These are phyloP conservation scores for Myopa testacea DNA, from an alignment of 2,888 invertebrate species.

Conservation along the genomic window DNA sequence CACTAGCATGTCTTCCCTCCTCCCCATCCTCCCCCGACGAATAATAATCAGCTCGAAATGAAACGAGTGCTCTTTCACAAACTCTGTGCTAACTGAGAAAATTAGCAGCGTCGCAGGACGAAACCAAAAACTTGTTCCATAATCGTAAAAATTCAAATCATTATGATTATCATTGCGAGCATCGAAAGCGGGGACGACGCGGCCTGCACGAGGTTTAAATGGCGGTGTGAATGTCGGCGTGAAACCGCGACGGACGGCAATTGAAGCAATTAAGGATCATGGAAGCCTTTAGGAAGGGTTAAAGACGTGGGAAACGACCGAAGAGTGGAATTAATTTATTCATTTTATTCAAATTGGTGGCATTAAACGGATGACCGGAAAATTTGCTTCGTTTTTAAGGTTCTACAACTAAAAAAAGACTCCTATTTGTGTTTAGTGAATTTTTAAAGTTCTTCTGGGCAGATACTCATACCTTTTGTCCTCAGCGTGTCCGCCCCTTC, in stretches of 20 bases:
- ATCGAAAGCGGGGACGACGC: not conserved
- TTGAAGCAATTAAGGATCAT: not conserved
- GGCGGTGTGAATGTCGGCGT: conserved; percentile 24
- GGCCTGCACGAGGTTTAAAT: no score
- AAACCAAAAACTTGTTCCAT: conserved; percentile 29
- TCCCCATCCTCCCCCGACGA: not conserved
- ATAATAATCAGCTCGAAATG: not conserved
- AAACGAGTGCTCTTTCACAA: not conserved
- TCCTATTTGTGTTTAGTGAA: no score
- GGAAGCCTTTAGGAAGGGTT: no score
- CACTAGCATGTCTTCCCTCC: not conserved
- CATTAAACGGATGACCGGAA: not conserved
- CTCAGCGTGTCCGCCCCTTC: not conserved
- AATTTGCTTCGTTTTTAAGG: not conserved
- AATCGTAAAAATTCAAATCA: conserved; percentile 36
- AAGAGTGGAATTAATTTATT: not conserved
- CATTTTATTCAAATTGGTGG: not conserved
- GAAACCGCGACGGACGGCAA: not conserved
- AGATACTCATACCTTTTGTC: no score
- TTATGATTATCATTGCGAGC: conserved; percentile 25
- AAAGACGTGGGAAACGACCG: not conserved
- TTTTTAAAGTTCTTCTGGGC: no score
- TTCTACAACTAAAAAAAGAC: no score
- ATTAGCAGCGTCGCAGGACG: conserved; percentile 30
- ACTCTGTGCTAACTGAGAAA: conserved; percentile 15